A percentile compares a stretch with the other conserved stretches of the same genome.
phyloP scores from a whole-genome alignment of 2,113 vertebrate genomes.

The Burhinus bistriatus region DNA sequence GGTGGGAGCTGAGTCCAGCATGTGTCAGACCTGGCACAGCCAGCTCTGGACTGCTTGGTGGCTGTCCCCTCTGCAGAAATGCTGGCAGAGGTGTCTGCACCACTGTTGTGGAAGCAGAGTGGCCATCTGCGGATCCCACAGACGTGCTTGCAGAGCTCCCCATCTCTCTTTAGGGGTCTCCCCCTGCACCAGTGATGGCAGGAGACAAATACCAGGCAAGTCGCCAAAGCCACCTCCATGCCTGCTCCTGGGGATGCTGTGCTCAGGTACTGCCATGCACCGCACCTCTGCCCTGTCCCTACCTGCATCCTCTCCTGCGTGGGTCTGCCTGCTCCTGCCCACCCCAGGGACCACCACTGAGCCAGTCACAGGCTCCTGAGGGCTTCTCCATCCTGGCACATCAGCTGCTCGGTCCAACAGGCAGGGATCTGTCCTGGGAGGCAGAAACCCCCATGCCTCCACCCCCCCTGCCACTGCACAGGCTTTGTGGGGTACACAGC shows the following conservation, averaged over 20 bases:
- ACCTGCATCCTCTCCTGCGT: rapidly evolving
- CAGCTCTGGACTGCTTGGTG: not conserved
- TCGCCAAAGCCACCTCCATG: not conserved
- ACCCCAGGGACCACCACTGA: not conserved
- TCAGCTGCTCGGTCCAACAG: not conserved
- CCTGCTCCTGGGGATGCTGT: not conserved
- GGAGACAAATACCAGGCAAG: not conserved
- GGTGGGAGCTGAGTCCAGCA: not conserved
- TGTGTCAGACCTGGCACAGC: not conserved
- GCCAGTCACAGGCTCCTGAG: not conserved
- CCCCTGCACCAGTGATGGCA: not conserved
- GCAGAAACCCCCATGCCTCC: not conserved
- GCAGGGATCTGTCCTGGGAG: not conserved
- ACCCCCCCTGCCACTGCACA: rapidly evolving
- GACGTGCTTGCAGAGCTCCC: not conserved
- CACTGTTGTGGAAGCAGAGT: rapidly evolving
- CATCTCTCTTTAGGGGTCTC: not conserved
- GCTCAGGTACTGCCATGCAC: not conserved
- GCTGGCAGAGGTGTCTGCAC: not conserved
- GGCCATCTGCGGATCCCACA: not conserved
- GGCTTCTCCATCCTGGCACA: not conserved
- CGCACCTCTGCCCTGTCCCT: not conserved
- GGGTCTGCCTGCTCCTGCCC: not conserved
- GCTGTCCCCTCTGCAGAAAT: not conserved
- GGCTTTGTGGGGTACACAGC: not conserved